A percentile compares a stretch with the other conserved stretches of the same genome.
These are phyloP conservation scores for Rhynchophorus ferrugineus DNA, from an alignment of 1,140 invertebrate species.

Conservation along the genomic window DNA sequence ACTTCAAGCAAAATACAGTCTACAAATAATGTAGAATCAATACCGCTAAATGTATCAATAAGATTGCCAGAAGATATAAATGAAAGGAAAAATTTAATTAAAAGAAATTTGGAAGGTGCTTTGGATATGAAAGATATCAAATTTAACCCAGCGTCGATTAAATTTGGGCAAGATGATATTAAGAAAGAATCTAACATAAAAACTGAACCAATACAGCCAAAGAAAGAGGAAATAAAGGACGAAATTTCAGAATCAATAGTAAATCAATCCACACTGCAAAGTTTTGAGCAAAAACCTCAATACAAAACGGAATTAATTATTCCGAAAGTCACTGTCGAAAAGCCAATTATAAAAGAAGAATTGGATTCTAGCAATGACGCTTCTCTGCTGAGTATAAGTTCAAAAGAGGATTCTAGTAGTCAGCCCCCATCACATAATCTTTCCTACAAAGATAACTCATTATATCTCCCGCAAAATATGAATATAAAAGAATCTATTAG, in stretches of 20 bases:
- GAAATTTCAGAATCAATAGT: slow-evolving; percentile 18
- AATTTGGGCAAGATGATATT: slow-evolving; percentile 21
- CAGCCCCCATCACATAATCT: slow-evolving; percentile 11
- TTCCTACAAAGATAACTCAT: slow-evolving; percentile 30
- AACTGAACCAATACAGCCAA: slow-evolving; percentile 37
- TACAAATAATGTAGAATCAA: slow-evolving; percentile 17
- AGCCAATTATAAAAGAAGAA: slow-evolving; percentile 51
- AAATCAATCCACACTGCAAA: slow-evolving; percentile 3
- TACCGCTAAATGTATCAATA: slow-evolving; percentile 39
- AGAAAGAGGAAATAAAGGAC: slow-evolving; percentile 34
- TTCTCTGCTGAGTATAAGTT: slow-evolving; percentile 27
- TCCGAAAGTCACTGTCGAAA: slow-evolving; percentile 49
- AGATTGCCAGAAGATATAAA: slow-evolving; percentile 38
- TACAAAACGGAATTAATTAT: slow-evolving; percentile 51
- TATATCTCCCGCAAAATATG: slow-evolving; percentile 32
- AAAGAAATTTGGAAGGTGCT: slow-evolving; percentile 30
- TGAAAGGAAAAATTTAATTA: slow-evolving; percentile 39
- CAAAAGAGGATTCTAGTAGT: slow-evolving; percentile 29
- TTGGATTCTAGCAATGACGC: slow-evolving; percentile 40
- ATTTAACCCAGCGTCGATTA: slow-evolving; percentile 26
- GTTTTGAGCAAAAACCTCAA: slow-evolving; percentile 20
- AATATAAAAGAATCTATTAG: slow-evolving; percentile 29
- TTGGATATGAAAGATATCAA: slow-evolving; percentile 30
- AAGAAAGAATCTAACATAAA: slow-evolving; percentile 34
- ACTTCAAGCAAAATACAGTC: slow-evolving; percentile 26